phyloP scores from a whole-genome alignment of 2,797 vertebrate genomes.

The Benthosema pterotum region DNA sequence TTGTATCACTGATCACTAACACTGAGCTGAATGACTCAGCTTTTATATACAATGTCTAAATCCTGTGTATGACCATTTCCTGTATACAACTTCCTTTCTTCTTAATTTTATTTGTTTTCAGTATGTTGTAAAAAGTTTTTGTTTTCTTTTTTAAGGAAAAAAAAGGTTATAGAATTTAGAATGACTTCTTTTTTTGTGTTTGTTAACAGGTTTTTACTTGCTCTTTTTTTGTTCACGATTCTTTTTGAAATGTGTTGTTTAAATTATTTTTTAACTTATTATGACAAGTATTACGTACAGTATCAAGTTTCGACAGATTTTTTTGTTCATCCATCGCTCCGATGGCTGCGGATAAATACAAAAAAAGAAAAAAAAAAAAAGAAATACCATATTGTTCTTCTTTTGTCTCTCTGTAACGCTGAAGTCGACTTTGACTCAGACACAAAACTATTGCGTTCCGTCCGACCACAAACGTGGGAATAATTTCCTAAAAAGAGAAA shows the following conservation, averaged over 20 bases:
- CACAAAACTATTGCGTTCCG: conserved; percentile 35
- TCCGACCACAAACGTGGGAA: conserved; percentile 24
- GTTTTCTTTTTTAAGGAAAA: conserved; percentile 17
- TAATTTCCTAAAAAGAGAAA: conserved; percentile 39
- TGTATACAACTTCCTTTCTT: conserved; percentile 66
- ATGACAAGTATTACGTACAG: conserved; percentile 60
- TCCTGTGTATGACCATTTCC: conserved; percentile 57
- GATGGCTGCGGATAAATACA: conserved; percentile 58
- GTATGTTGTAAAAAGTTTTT: conserved; percentile 59
- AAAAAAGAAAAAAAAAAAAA: conserved; percentile 51
- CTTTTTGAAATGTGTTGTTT: conserved; percentile 68
- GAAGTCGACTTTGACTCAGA: conserved; percentile 26
- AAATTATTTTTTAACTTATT: conserved; percentile 83
- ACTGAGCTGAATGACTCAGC: conserved; percentile 72
- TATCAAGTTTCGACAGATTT: conserved; percentile 39
- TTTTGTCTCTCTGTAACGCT: conserved; percentile 32
- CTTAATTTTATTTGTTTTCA: conserved; percentile 54
- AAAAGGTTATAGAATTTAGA: conserved; percentile 53
- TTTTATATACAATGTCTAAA: conserved; percentile 76
- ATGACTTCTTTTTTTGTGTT: conserved; percentile 31
- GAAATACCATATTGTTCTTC: conserved; percentile 33
- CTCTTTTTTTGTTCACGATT: conserved; percentile 56
- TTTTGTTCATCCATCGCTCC: conserved; percentile 12
- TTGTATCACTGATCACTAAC: conserved; percentile 81
- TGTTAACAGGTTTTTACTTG: conserved; percentile 40